Evolutionary conservation across 2,888 invertebrate species (phyloP).

Genomic region (Thymelicus lineola): DNA sequence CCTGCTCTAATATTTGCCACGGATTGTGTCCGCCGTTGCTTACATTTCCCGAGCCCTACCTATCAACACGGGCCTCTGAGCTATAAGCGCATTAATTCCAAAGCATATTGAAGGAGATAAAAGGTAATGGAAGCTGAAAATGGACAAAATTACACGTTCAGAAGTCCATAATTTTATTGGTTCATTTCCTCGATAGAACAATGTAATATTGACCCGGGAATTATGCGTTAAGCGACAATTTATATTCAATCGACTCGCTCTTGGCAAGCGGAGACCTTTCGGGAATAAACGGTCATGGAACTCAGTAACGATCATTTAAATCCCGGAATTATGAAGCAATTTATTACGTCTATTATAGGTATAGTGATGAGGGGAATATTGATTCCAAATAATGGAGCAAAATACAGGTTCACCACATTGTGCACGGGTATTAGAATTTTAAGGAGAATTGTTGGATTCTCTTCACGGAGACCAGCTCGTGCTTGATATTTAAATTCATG

Average conservation of each 20-base stretch:
- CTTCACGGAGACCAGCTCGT: too few species aligned
- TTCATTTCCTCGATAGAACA: conserved; percentile 33
- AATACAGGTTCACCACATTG: too few species aligned
- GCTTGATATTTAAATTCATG: too few species aligned
- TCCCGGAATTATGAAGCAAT: conserved; percentile 9
- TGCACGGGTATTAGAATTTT: too few species aligned
- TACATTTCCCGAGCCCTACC: too few species aligned
- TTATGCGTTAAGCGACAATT: conserved; percentile 37
- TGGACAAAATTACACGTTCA: conserved; percentile 29
- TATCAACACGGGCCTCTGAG: too few species aligned
- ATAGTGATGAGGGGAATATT: not conserved
- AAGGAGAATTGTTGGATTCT: too few species aligned
- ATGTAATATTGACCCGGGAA: conserved; percentile 31
- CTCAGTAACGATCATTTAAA: conserved; percentile 6
- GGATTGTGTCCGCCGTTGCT: too few species aligned
- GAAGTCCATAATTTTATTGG: conserved; percentile 37
- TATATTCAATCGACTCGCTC: conserved; percentile 33
- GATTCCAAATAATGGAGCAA: not conserved
- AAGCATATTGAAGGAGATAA: not conserved
- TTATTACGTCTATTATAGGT: not conserved
- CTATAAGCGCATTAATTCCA: too few species aligned
- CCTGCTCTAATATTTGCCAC: too few species aligned
- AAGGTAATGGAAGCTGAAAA: conserved; percentile 24
- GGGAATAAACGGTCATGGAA: conserved; percentile 26
- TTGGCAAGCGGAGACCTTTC: conserved; percentile 32